Evolutionary conservation across 64 coral and sea anemone species (phyloP).

Genomic region (Catalaphyllia jardinei): DNA sequence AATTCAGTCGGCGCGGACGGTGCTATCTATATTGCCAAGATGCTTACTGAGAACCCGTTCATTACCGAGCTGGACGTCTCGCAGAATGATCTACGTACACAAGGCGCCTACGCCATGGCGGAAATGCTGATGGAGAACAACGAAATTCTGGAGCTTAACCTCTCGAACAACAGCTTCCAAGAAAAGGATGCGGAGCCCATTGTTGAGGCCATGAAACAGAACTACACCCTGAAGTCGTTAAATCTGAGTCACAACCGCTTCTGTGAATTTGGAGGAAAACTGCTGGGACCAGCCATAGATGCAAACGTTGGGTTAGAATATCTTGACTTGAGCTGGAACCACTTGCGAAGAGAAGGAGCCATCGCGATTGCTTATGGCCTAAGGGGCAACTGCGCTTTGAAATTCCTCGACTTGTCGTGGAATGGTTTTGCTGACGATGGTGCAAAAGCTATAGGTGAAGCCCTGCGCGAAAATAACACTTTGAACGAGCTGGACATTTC

Average conservation of each 20-base stretch:
- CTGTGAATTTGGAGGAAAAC: constrained; percentile 71
- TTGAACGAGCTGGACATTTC: constrained; percentile 82
- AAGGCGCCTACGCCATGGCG: constrained; percentile 92
- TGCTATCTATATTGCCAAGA: constrained; percentile 89
- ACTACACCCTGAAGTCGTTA: constrained; percentile 88
- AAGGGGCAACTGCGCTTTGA: constrained; percentile 75
- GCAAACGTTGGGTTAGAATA: constrained; percentile 88
- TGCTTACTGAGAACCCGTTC: constrained; percentile 91
- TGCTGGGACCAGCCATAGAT: constrained; percentile 88
- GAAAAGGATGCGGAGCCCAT: constrained; percentile 91
- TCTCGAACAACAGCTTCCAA: constrained; percentile 74
- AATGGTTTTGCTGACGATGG: constrained; percentile 97
- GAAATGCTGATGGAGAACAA: constrained; percentile 86
- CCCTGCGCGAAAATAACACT: constrained; percentile 68
- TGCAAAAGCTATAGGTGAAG: constrained; percentile 69
- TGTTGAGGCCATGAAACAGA: constrained; percentile 90
- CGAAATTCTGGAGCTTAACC: constrained; percentile 87
- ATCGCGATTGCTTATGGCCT: constrained; percentile 66
- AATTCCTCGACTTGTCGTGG: constrained; percentile 84
- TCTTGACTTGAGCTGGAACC: constrained; percentile 90
- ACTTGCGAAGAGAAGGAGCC: constrained; percentile 84
- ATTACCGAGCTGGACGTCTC: constrained; percentile 93
- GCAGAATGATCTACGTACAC: constrained; percentile 80
- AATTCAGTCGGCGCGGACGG: constrained; percentile 84
- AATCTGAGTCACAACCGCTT: constrained; percentile 89